These are phyloP conservation scores for Ctenoplectra terminalis DNA, from an alignment of 1,140 invertebrate species.

Conservation along the genomic window DNA sequence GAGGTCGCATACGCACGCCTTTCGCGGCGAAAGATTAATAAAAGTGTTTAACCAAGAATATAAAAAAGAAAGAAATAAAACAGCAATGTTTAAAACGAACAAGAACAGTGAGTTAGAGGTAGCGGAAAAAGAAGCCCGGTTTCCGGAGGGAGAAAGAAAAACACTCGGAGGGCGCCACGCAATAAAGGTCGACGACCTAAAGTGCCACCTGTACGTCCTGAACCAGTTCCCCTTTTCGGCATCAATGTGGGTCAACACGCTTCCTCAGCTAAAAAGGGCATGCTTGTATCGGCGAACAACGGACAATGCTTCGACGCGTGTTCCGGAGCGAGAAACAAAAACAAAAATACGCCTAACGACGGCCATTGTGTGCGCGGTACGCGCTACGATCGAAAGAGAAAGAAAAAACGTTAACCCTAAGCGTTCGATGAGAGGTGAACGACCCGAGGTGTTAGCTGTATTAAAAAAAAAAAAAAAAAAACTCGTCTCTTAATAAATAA, in stretches of 20 bases:
- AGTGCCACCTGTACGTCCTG: constrained; percentile 58
- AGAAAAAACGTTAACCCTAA: background rate
- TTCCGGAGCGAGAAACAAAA: background rate
- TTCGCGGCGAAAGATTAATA: too few species aligned
- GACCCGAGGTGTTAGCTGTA: background rate
- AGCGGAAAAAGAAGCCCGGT: background rate
- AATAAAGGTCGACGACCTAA: constrained; percentile 46
- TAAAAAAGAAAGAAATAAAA: background rate
- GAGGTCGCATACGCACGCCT: too few species aligned
- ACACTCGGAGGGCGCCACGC: constrained; percentile 55
- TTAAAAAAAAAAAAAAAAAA: too few species aligned
- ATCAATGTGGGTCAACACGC: constrained; percentile 48
- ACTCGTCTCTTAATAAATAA: background rate
- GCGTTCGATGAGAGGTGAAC: background rate
- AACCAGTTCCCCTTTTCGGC: constrained; percentile 57
- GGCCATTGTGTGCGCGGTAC: constrained; percentile 23
- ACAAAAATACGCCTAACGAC: constrained; percentile 1
- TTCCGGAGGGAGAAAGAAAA: constrained; percentile 35
- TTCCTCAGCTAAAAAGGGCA: constrained; percentile 36
- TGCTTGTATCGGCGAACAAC: background rate
- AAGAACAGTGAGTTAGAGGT: background rate
- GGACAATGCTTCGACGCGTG: constrained; percentile 17
- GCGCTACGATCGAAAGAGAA: background rate
- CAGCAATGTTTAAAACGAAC: background rate
- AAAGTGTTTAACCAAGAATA: too few species aligned